Conservation (phyloP, 2,797 vertebrate species). For the Typhlichthys eigenmanni region DNA sequence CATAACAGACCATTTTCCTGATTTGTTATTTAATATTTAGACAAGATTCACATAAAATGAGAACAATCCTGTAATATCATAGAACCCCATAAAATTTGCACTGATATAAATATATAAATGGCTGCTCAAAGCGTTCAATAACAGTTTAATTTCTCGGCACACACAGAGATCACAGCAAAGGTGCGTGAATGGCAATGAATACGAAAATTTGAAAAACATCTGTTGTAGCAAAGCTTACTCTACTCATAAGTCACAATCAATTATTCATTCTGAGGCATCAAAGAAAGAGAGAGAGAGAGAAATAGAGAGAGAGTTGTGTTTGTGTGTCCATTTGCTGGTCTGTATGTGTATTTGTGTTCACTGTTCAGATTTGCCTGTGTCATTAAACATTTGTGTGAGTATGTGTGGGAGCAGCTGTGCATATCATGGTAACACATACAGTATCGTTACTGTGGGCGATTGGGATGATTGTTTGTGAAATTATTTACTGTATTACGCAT, state of each 20-base stretch:
- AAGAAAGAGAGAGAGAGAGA: slow-evolving; percentile 10
- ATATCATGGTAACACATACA: too few species aligned
- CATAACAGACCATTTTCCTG: too few species aligned
- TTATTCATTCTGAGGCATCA: slow-evolving; percentile 49
- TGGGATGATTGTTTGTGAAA: slow-evolving; percentile 13
- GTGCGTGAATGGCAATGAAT: too few species aligned
- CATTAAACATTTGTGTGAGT: not conserved
- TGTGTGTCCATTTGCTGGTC: not conserved
- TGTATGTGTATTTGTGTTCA: not conserved
- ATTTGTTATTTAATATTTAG: too few species aligned
- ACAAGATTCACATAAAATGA: too few species aligned
- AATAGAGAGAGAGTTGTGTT: slow-evolving; percentile 9
- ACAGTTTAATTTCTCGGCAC: too few species aligned
- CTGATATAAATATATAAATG: too few species aligned
- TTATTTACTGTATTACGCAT: too few species aligned
- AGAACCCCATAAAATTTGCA: too few species aligned
- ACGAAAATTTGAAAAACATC: not conserved
- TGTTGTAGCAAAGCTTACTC: not conserved
- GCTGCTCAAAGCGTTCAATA: too few species aligned
- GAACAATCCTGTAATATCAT: too few species aligned
- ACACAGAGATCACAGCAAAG: too few species aligned
- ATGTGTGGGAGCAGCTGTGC: not conserved
- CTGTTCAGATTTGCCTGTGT: not conserved
- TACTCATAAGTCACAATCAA: slow-evolving; percentile 40
- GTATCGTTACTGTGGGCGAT: slow-evolving; percentile 2